phyloP scores from a whole-genome alignment of 2,113 vertebrate genomes.

The Lynx canadensis region DNA sequence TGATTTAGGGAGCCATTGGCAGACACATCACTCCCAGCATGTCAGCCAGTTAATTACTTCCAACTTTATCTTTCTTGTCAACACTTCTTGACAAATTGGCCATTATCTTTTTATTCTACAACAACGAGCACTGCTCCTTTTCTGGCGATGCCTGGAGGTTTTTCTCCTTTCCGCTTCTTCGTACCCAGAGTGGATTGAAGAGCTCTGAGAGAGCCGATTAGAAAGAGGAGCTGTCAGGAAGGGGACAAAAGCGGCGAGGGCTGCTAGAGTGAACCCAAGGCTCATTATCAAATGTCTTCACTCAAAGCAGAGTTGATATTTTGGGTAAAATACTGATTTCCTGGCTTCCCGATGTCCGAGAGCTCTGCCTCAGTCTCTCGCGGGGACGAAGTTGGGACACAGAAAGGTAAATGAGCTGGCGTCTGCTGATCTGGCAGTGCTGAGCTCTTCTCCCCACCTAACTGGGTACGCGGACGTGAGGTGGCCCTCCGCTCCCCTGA shows the following conservation, averaged over 20 bases:
- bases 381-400: conserved; percentile 27
- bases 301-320: conserved; percentile 27
- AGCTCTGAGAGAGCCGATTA: neutral
- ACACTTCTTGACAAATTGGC: conserved; percentile 81
- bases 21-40: conserved; percentile 76
- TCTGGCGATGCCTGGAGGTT: conserved; percentile 49
- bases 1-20: conserved; percentile 81
- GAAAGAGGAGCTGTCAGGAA: neutral
- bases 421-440: neutral
- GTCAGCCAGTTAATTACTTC: conserved; percentile 83
- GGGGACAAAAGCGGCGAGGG: neutral
- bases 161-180: conserved; percentile 25
- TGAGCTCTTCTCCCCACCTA: neutral
- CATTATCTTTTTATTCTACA: conserved; percentile 81
- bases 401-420: neutral
- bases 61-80: conserved; percentile 86
- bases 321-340: conserved; percentile 31
- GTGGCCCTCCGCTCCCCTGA: neutral
- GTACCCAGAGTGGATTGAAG: conserved; percentile 53
- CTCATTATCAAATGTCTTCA: neutral
- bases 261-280: neutral
- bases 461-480: neutral
- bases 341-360: conserved; percentile 23
- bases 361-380: conserved; percentile 3
- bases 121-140: conserved; percentile 75